Conservation (phyloP, 1,140 invertebrate genomes). For the Calycopis cecrops region DNA sequence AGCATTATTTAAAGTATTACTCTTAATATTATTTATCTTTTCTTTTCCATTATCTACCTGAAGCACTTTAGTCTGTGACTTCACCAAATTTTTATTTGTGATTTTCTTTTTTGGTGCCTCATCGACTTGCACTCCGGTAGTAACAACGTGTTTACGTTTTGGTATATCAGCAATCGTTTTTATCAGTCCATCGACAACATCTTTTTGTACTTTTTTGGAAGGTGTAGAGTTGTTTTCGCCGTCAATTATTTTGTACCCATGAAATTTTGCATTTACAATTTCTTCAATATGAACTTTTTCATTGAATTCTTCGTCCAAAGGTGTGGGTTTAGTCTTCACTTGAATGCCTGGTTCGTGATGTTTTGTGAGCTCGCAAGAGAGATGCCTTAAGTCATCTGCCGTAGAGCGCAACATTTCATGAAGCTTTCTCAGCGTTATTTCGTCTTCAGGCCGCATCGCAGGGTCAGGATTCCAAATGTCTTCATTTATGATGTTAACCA, state of each 20-base stretch:
- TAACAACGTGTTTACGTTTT: conserved; percentile 34
- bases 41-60: conserved; percentile 35
- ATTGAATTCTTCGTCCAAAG: conserved; percentile 69
- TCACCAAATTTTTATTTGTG: conserved; percentile 40
- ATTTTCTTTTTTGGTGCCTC: conserved; percentile 26
- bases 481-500: conserved; percentile 60
- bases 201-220: conserved; percentile 22
- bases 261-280: conserved; percentile 68
- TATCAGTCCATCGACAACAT: conserved; percentile 23
- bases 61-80: conserved; percentile 44
- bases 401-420: conserved; percentile 66
- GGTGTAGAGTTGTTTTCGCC: conserved; percentile 23
- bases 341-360: conserved; percentile 46
- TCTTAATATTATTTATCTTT: conserved; percentile 30
- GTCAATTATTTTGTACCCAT: conserved; percentile 54
- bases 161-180: conserved; percentile 23
- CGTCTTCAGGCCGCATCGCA: conserved; percentile 61
- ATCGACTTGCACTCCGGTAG: conserved; percentile 35
- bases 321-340: conserved; percentile 47
- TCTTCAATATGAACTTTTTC: conserved; percentile 68
- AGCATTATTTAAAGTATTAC: conserved; percentile 26
- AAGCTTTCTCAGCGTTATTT: conserved; percentile 57
- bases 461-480: conserved; percentile 59
- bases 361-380: conserved; percentile 54
- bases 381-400: conserved; percentile 61